Conservation (phyloP, 2,113 vertebrate species). For the Mixornis gularis region DNA sequence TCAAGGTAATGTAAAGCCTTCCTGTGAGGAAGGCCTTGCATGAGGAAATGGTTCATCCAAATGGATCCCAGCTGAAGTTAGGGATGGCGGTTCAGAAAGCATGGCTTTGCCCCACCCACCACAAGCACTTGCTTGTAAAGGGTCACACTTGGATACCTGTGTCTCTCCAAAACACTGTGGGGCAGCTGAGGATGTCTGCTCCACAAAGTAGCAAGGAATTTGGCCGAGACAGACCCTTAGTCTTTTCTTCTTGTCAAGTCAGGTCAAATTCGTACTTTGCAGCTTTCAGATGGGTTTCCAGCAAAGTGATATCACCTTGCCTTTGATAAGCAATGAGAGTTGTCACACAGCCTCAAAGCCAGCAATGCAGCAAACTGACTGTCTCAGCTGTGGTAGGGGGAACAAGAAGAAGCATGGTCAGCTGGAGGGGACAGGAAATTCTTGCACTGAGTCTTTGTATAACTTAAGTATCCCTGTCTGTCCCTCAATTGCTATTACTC, state of each 20-base stretch:
- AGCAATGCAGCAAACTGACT: background rate
- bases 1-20: background rate
- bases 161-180: rapidly evolving
- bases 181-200: rapidly evolving
- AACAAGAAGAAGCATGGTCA: background rate
- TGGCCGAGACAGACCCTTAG: background rate
- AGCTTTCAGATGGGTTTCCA: background rate
- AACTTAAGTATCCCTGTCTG: background rate
- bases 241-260: background rate
- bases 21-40: background rate
- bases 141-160: background rate
- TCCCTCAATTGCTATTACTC: background rate
- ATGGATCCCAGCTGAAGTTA: background rate
- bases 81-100: background rate
- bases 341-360: background rate
- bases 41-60: background rate
- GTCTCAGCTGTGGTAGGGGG: background rate
- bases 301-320: background rate
- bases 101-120: background rate
- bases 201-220: background rate
- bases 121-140: background rate
- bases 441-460: background rate
- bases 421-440: background rate
- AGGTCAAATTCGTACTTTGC: background rate
- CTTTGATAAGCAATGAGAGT: background rate